phyloP scores from a whole-genome alignment of 2,797 vertebrate genomes.

The Gadopsis bispinosus region DNA sequence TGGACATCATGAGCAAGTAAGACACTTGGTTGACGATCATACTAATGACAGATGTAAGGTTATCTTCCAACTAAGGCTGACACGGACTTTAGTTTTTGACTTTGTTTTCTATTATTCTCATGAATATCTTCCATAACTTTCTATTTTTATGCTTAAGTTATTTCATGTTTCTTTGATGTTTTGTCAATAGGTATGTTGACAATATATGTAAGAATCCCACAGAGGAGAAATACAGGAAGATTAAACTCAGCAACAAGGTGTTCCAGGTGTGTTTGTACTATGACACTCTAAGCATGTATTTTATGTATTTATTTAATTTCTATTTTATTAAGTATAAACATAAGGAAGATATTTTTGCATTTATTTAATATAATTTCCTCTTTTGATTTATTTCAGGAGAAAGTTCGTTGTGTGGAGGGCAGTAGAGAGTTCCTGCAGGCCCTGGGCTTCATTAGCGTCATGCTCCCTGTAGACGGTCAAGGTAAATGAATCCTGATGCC shows the following conservation, averaged over 20 bases:
- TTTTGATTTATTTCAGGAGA: constrained; percentile 85
- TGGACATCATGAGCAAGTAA: constrained; percentile 96
- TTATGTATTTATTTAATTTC: not conserved
- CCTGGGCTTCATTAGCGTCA: constrained; percentile 88
- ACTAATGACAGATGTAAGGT: not conserved
- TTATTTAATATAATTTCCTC: not conserved
- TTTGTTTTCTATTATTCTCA: not conserved
- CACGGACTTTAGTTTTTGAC: not conserved
- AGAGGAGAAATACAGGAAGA: constrained; percentile 94
- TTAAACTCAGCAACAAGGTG: constrained; percentile 94
- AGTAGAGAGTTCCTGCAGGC: constrained; percentile 91
- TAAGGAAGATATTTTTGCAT: no score
- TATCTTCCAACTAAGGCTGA: not conserved
- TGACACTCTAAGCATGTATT: not conserved
- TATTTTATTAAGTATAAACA: not conserved
- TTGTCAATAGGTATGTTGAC: constrained; percentile 89
- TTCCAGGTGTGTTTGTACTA: constrained; percentile 86
- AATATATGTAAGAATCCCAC: constrained; percentile 93
- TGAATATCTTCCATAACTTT: not conserved
- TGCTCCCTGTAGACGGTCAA: constrained; percentile 87
- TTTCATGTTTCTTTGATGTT: constrained; percentile 1
- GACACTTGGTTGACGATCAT: constrained; percentile 30
- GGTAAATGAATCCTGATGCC: constrained; percentile 75
- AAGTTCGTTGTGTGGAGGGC: constrained; percentile 90
- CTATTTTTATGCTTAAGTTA: not conserved